Evolutionary conservation across 2,888 invertebrate genomes (phyloP), one percentile per base, ranked within the genome.

Genomic region (Ornithoptera priamus): DNA sequence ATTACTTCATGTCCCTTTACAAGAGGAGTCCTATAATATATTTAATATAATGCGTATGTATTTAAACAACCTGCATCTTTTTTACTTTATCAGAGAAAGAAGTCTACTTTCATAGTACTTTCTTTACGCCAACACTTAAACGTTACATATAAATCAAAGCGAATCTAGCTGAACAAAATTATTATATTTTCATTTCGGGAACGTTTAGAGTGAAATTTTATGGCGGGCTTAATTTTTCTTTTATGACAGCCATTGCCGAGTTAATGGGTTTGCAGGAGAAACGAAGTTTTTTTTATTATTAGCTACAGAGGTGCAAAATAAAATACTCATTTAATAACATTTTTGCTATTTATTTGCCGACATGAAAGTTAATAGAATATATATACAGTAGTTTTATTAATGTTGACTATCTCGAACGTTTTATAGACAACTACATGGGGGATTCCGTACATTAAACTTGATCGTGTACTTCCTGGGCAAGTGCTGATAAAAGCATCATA

Each of bases 221-320:
- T 75, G 73, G 72, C 72, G 71, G 72, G 71, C 74, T 78, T 78
- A 79, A 77, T 79, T 78, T 77, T 77, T 73, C 75, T 77, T 79
- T 79, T 78, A 75, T 72, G 75, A 72, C 73, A 71, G 61, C 62
- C 73, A 73, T 75, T 72, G 72, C 75, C 39, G 68, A 63, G 63
- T 73, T 73, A 70, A 75, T 72, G 73, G 72, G 68, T 71, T 70
- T 65, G 67, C 67, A 61, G 66, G 60, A 69, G 71, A 75, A 74
- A 73, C 59, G 64, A 46, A 53, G 65, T 70, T 72, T 72, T 75
- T 73, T 72, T 74, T 72, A 74, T 74, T 72, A 72, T 67, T 71
- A 72, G 71, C 64, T 73, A 71, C 66, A 68, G 68, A 65, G 63
- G 56, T 59, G 30, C 46, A 59, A 62, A 72, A 68, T 65, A 57